phyloP scores from a whole-genome alignment of 1,140 invertebrate genomes.

The Drosophila auraria region DNA sequence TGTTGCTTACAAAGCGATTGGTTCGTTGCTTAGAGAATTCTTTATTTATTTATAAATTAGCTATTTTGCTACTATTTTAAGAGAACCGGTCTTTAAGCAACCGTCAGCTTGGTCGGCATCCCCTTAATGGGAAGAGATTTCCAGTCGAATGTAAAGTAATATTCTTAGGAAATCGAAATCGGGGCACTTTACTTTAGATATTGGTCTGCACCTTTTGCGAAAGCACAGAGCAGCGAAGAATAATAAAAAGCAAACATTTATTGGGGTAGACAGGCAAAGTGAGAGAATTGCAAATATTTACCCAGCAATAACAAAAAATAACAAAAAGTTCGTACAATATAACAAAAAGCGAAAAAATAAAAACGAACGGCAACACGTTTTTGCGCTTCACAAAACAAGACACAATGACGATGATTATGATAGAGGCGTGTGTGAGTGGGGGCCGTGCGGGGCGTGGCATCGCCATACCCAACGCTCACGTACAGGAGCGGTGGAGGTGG shows the following conservation, averaged over 20 bases:
- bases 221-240: conserved; percentile 4
- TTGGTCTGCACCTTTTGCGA: conserved; percentile 1
- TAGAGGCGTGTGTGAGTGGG: conserved; percentile 31
- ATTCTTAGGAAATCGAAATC: neutral
- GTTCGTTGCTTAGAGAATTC: conserved; percentile 16
- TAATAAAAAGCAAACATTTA: conserved; percentile 30
- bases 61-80: neutral
- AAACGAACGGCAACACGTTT: conserved; percentile 70
- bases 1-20: neutral
- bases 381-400: conserved; percentile 69
- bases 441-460: conserved; percentile 27
- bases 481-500: neutral
- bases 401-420: conserved; percentile 48
- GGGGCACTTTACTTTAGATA: neutral
- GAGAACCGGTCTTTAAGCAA: neutral
- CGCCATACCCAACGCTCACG: conserved; percentile 20
- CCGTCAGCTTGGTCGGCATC: neutral
- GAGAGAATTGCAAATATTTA: conserved; percentile 51
- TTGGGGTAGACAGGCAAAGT: conserved; percentile 23
- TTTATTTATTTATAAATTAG: neutral
- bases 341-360: conserved; percentile 28
- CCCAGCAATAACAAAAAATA: conserved; percentile 29
- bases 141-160: neutral
- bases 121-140: neutral
- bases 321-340: conserved; percentile 31